Evolutionary conservation across 2,113 vertebrate species (phyloP).

Genomic region (Colaptes auratus): DNA sequence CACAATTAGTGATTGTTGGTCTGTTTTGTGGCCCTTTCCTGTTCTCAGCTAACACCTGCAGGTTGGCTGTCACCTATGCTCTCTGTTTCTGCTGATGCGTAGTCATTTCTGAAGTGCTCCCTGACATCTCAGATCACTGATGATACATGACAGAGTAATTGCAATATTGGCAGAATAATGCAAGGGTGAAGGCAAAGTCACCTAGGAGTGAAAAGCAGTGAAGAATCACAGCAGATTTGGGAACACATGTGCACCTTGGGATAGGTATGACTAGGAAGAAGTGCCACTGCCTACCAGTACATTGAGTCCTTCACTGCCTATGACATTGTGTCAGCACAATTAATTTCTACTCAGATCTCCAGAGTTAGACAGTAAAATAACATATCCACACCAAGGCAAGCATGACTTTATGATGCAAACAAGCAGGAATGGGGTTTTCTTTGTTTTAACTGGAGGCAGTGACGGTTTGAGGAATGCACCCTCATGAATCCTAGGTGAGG

Average conservation of each 20-base stretch:
- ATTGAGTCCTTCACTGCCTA: neutral
- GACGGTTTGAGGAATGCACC: neutral
- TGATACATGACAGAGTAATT: slow-evolving; percentile 11
- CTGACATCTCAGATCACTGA: slow-evolving; percentile 18
- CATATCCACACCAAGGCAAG: neutral
- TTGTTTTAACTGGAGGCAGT: neutral
- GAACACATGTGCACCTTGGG: neutral
- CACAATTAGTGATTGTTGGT: neutral
- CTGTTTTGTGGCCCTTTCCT: neutral
- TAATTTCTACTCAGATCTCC: neutral
- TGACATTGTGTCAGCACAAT: neutral
- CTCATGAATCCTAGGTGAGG: neutral
- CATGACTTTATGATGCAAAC: neutral
- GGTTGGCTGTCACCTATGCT: neutral
- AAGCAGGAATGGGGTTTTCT: neutral
- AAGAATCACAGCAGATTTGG: neutral
- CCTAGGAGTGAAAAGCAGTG: neutral
- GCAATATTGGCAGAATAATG: neutral
- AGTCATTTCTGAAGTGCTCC: neutral
- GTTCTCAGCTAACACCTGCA: neutral
- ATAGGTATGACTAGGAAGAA: neutral
- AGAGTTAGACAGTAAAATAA: neutral
- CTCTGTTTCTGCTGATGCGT: neutral
- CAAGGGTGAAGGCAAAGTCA: slow-evolving; percentile 43
- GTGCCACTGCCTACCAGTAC: neutral